Percentiles rank a stretch among this genome's conserved stretches.
phyloP scores from a whole-genome alignment of 2,797 vertebrate genomes.

The Alca torda region DNA sequence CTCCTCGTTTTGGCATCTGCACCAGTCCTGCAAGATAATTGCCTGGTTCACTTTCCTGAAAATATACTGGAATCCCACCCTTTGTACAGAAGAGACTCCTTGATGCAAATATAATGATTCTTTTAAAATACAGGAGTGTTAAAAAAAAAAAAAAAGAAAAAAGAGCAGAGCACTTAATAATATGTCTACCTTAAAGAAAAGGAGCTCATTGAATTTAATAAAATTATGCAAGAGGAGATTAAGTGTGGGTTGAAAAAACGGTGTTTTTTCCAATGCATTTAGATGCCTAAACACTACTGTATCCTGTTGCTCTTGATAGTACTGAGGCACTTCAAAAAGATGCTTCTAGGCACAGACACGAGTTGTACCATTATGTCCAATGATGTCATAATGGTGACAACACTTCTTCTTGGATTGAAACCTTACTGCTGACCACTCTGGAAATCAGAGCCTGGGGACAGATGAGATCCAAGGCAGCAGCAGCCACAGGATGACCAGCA shows the following conservation, averaged over 20 bases:
- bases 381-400: background rate
- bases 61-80: background rate
- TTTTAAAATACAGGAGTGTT: background rate
- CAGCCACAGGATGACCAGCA: background rate
- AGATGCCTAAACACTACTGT: background rate
- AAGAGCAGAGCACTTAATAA: background rate
- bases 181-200: background rate
- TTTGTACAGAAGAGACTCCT: background rate
- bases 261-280: background rate
- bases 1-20: slow-evolving; percentile 15
- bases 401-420: background rate
- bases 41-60: slow-evolving; percentile 12
- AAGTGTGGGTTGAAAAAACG: background rate
- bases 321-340: background rate
- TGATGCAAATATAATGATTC: background rate
- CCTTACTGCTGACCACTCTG: background rate
- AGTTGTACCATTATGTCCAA: background rate
- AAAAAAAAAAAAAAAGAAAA: background rate
- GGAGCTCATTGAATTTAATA: background rate
- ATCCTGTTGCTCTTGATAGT: background rate
- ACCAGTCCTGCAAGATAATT: background rate
- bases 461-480: background rate
- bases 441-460: background rate
- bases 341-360: background rate
- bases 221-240: background rate